phyloP scores from a whole-genome alignment of 2,797 vertebrate species.

The Ceryle rudis region DNA sequence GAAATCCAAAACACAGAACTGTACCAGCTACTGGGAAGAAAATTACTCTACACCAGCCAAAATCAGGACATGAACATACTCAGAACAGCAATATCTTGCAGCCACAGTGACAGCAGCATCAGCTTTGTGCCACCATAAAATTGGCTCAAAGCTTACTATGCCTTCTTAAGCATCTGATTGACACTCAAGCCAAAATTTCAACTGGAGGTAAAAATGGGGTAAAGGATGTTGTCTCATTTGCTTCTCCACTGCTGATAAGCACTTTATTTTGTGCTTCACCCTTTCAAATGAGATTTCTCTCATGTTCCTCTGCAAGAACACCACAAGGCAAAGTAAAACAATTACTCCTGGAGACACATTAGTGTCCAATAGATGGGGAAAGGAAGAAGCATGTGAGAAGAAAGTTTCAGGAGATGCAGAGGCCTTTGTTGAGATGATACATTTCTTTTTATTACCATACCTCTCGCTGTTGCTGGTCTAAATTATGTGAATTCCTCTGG shows the following conservation, averaged over 20 bases:
- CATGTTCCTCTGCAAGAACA: background rate
- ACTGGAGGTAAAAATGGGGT: background rate
- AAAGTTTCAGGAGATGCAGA: background rate
- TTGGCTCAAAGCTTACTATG: background rate
- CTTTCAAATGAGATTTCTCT: background rate
- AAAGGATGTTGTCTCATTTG: background rate
- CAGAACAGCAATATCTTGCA: background rate
- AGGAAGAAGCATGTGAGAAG: background rate
- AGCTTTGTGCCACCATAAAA: background rate
- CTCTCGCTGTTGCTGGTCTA: constrained; percentile 92
- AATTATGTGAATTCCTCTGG: constrained; percentile 88
- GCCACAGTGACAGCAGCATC: background rate
- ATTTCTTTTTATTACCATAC: constrained; percentile 70
- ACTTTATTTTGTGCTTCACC: background rate
- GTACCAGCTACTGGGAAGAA: background rate
- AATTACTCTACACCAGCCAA: background rate
- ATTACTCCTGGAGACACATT: background rate
- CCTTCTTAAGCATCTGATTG: background rate
- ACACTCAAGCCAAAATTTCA: background rate
- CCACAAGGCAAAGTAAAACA: background rate
- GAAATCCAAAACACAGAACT: background rate
- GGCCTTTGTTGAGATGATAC: background rate
- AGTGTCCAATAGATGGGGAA: background rate
- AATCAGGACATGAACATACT: background rate
- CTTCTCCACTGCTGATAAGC: background rate